A percentile compares a stretch with the other conserved stretches of the same genome.
These are phyloP conservation scores for Ostrea denselamellosa DNA, from an alignment of 1,140 invertebrate species.

Conservation along the genomic window DNA sequence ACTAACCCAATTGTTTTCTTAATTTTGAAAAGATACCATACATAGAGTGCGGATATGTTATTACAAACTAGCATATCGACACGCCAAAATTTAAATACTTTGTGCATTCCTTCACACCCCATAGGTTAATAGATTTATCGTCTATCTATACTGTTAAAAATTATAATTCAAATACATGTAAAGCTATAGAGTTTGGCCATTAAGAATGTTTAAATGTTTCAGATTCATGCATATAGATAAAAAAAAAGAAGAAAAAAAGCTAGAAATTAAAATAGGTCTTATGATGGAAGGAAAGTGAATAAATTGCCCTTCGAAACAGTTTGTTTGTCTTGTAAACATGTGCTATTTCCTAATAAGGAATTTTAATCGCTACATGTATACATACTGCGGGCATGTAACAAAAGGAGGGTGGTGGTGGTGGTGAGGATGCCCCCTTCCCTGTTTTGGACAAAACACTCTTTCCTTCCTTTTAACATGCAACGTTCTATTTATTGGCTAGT, in stretches of 20 bases:
- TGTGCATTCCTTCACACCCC: not conserved
- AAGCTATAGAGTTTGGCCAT: not conserved
- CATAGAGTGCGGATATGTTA: not conserved
- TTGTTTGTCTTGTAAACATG: not conserved
- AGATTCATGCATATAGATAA: not conserved
- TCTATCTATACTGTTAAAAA: not conserved
- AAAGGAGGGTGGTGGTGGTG: no score
- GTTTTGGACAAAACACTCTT: no score
- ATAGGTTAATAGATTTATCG: not conserved
- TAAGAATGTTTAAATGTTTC: not conserved
- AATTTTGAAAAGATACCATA: not conserved
- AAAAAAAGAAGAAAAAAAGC: not conserved
- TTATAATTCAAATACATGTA: not conserved
- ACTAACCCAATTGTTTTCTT: slow-evolving; percentile 3
- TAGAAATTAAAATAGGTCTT: not conserved
- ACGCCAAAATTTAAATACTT: not conserved
- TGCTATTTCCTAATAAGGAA: no score
- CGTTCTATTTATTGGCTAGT: no score
- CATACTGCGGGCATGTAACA: no score
- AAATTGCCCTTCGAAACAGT: not conserved
- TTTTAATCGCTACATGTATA: no score
- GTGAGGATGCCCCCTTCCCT: no score
- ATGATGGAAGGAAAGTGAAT: not conserved
- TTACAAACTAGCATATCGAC: not conserved
- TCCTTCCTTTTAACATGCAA: no score